These are phyloP conservation scores for Drosophila miranda DNA, from an alignment of 1,140 invertebrate genomes.

Conservation along the genomic window DNA sequence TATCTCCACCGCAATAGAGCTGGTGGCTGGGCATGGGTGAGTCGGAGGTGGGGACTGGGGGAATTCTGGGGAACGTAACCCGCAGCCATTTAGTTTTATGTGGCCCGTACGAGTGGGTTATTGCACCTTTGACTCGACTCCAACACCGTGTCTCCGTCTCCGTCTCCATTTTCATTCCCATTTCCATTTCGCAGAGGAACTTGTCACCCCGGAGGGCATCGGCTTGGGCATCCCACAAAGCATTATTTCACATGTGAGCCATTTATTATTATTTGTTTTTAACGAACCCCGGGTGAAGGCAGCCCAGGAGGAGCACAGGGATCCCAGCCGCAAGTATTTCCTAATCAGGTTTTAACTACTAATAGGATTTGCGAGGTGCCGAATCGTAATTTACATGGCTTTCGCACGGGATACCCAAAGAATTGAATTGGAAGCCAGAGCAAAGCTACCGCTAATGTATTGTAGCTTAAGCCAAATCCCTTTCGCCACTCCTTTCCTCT, in stretches of 20 bases:
- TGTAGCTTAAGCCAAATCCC: constrained; percentile 82
- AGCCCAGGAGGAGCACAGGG: neutral
- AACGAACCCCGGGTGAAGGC: constrained; percentile 28
- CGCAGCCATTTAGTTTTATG: constrained; percentile 77
- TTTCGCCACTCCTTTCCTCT: constrained; percentile 48
- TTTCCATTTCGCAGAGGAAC: constrained; percentile 16
- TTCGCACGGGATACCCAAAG: constrained; percentile 81
- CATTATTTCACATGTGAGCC: constrained; percentile 72
- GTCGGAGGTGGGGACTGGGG: neutral
- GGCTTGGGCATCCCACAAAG: constrained; percentile 19
- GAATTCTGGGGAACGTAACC: constrained; percentile 25
- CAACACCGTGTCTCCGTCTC: constrained; percentile 2
- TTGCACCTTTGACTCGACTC: constrained; percentile 77
- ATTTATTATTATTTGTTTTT: constrained; percentile 78
- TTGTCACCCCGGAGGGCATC: constrained; percentile 33
- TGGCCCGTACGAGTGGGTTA: constrained; percentile 62
- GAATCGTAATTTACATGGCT: constrained; percentile 83
- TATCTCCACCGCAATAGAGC: constrained; percentile 68
- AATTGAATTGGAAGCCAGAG: constrained; percentile 83
- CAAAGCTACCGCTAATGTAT: constrained; percentile 83
- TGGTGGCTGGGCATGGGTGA: neutral
- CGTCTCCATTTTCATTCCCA: constrained; percentile 2
- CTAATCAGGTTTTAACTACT: constrained; percentile 81
- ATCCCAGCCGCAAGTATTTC: constrained; percentile 69
- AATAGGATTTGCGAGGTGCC: constrained; percentile 81